Conservation (phyloP, 2,888 invertebrate species). For the Drosophila suboccidentalis region DNA sequence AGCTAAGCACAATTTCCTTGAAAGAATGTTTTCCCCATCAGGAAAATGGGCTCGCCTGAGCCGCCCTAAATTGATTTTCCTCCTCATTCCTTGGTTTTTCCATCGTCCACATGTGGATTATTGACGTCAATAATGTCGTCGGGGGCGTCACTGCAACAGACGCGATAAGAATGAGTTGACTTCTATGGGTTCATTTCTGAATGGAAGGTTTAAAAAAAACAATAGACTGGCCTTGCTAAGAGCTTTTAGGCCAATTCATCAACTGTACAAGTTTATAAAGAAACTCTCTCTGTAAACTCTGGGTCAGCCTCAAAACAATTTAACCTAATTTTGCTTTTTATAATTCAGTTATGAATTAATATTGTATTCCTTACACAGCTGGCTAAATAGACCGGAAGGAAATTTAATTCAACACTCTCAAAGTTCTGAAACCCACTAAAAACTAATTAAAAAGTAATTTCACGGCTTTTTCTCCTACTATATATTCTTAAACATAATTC, state of each 20-base stretch:
- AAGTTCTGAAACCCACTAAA: constrained; percentile 35
- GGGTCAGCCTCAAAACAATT: background rate
- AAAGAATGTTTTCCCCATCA: constrained; percentile 22
- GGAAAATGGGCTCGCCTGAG: constrained; percentile 10
- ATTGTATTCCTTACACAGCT: constrained; percentile 3
- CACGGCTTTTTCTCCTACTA: constrained; percentile 33
- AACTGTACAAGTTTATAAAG: constrained; percentile 9
- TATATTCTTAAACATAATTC: constrained; percentile 33
- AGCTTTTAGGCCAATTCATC: constrained; percentile 7
- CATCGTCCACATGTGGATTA: constrained; percentile 35
- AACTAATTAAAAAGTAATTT: constrained; percentile 76
- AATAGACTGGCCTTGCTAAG: background rate
- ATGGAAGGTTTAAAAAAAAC: background rate
- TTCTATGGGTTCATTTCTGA: constrained; percentile 1
- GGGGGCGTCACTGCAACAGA: constrained; percentile 29
- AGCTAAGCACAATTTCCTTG: constrained; percentile 5
- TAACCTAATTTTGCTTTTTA: constrained; percentile 21
- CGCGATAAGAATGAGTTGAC: constrained; percentile 35
- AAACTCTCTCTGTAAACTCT: constrained; percentile 1
- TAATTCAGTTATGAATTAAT: constrained; percentile 32
- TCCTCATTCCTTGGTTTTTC: constrained; percentile 4
- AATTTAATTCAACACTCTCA: constrained; percentile 40
- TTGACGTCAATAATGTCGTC: constrained; percentile 19
- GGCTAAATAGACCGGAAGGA: background rate
- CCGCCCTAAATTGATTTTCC: constrained; percentile 37